Percentiles rank a stretch among this genome's conserved stretches.
Conservation (phyloP, 2,113 vertebrate species). For the Benitochromis conjunctus region DNA sequence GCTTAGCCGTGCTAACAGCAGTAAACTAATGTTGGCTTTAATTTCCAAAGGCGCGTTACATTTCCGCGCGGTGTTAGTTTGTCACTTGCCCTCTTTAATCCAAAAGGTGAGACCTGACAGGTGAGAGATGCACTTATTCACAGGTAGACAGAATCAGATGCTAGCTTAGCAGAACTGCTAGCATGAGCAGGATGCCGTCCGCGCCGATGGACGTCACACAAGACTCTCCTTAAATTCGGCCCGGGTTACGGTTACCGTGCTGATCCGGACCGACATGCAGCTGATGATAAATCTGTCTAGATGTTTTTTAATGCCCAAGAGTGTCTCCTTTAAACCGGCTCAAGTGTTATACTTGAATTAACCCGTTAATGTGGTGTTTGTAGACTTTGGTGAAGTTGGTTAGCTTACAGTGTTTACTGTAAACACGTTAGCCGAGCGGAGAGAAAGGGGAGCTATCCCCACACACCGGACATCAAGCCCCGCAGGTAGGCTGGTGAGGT, state of each 20-base stretch:
- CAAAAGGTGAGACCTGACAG: accelerated
- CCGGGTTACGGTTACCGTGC: background rate
- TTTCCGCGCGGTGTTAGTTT: background rate
- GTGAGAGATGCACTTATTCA: accelerated
- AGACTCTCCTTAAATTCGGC: background rate
- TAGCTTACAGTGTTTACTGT: background rate
- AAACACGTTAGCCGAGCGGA: background rate
- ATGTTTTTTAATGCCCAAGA: accelerated
- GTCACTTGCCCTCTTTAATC: background rate
- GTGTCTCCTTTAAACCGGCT: background rate
- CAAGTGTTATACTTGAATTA: accelerated
- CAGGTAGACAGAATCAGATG: background rate
- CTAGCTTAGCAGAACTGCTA: background rate
- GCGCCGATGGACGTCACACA: slow-evolving; percentile 1
- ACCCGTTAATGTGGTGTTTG: background rate
- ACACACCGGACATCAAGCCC: background rate
- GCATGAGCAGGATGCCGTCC: background rate
- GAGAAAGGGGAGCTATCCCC: background rate
- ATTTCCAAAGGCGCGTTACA: background rate
- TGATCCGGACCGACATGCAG: background rate
- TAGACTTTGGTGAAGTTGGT: background rate
- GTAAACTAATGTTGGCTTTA: background rate
- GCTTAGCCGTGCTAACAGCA: slow-evolving; percentile 20
- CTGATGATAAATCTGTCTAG: accelerated
- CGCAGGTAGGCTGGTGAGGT: background rate